Base-by-base conservation (phyloP, 2,113 vertebrate genomes). In the Hemiprocne comata region DNA sequence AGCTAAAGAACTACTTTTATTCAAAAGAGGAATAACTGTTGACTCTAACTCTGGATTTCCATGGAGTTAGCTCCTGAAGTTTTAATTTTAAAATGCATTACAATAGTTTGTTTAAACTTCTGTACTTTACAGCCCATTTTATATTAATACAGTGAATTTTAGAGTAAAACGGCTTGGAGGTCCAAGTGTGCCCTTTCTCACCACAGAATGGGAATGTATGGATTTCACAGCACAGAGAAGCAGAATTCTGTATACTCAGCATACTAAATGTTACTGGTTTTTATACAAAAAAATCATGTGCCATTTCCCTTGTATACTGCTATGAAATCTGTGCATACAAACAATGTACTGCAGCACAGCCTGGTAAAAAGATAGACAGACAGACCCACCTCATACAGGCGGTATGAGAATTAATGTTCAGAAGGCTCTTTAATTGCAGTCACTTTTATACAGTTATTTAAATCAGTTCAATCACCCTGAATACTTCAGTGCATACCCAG, bases 291-390 rank as follows among this genome's bases (percentile, higher is more conserved):
- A 67, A 53, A 15, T 7, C 1, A 0, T 3, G 6, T 61, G 46
- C 24, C 17, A 1, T 89, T 89, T 84, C 31, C 8, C 33, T 33
- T 70, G 55, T 18, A 31, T 18, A 19, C 21, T 19, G 36, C 31
- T 54, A 3, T 50, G 51, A 55, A 83, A 55, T 33, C 34, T 0
- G 0, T 60, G 62, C 19, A 8, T 25, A 21, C 18, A 31, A 33
- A 13, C 38, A 50, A n/a, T 9, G 34, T 36, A 42, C 28, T 67
- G 17, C 42, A 54, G 38, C 42, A 48, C 87, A 75, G 51, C 21
- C 69, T 67, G 46, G 29, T 53, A 51, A 67, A 17, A 31, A 34
- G 54, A 48, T 1, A 72, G 76, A 44, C 50, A 67, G 48, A 53
- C 23, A 61, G 36, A 64, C 24, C 40, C 36, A 38, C 54, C 73